A percentile compares a stretch with the other conserved stretches of the same genome.
Conservation (phyloP, 23 tunicate species). For the Trididemnum nubilum region DNA sequence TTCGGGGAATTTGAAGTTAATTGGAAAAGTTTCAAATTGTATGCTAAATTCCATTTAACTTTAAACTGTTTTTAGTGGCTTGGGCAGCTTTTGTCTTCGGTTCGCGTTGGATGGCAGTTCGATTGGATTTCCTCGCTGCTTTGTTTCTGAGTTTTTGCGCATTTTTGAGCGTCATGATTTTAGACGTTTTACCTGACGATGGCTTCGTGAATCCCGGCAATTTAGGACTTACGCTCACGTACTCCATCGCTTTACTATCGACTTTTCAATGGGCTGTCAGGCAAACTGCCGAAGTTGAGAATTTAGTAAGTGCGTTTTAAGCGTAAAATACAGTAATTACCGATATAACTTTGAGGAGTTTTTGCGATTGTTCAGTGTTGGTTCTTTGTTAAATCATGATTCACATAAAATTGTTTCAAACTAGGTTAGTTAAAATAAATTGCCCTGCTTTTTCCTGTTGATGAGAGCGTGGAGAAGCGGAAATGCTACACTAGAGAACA, state of each 20-base stretch:
- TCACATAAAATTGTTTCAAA: no score
- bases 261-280: constrained; percentile 84
- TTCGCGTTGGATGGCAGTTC: constrained; percentile 58
- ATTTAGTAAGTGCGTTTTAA: constrained; percentile 51
- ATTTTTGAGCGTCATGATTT: constrained; percentile 13
- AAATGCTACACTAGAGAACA: no score
- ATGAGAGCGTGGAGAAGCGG: no score
- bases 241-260: constrained; percentile 51
- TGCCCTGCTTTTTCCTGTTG: no score
- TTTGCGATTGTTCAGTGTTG: no score
- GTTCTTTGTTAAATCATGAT: no score
- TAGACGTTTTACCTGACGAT: not conserved
- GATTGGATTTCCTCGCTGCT: constrained; percentile 62
- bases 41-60: no score
- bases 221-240: constrained; percentile 70
- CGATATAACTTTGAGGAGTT: no score
- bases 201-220: constrained; percentile 10
- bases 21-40: no score
- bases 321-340: no score
- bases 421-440: no score
- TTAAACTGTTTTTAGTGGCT: constrained; percentile 8
- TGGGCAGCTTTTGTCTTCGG: not conserved
- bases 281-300: constrained; percentile 84
- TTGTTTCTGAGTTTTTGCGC: constrained; percentile 57
- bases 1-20: no score